Evolutionary conservation across 2,888 invertebrate species (phyloP), one percentile per base, ranked within the genome.

Genomic region (Germaria angustata): DNA sequence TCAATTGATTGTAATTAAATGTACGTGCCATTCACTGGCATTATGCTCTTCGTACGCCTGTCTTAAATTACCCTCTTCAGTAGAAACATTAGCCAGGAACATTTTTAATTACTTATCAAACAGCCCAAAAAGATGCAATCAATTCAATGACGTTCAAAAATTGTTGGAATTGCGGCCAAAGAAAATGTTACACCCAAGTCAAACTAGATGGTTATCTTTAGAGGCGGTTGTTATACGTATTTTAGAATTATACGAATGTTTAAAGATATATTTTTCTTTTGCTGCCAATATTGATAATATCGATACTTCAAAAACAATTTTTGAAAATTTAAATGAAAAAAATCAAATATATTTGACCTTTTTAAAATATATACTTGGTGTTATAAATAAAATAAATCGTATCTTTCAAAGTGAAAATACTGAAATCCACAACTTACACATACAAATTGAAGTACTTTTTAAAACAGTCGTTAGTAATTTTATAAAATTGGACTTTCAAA

Each of bases 201-300:
- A 51, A 13, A 55, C 55, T 7, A 55, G 55, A 9, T 55, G 55
- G 55, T 11, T 55, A 9, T 55, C 55, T 3, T 15, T 55, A 17
- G 34, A 55, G 17, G 15, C 34, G 11, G 34, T 55, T 11, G 55
- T 55, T 34, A 32, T 17, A 9, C 15, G 55, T 17, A 34, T 55
- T 15, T 17, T 59, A 11, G 59, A 59, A 13, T 22, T 59, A 39
- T 59, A 39, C 13, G 34, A 59, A n/a, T 22, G 24, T 22, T 11
- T 63, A 32, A 44, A 63, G 24, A 44, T 63, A n/a, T 63, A 63
- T 63, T 63, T 63, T 44, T 44, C 24, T 44, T 63, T 63, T 24
- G 61, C 61, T n/a, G 32, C 24, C n/a, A 63, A 63, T 32, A 32
- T 63, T 41, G 44, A 44, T 6, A 13, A 13, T 28, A 63, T 44